phyloP scores from a whole-genome alignment of 2,113 vertebrate species.

The Python bivittatus region DNA sequence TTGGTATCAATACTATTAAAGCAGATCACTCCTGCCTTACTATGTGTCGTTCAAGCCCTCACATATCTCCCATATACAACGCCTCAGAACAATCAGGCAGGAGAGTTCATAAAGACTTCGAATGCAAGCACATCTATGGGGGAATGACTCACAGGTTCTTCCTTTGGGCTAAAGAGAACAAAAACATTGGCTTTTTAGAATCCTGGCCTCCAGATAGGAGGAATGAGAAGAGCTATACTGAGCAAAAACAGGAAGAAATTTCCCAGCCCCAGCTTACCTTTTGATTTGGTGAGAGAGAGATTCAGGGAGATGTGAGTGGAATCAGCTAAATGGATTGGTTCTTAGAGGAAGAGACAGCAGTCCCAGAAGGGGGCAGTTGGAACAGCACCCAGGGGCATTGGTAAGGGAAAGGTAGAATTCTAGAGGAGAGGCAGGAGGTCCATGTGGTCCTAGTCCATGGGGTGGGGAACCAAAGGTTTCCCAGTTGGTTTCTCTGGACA shows the following conservation, averaged over 20 bases:
- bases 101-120: background rate
- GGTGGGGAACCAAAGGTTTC: background rate
- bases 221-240: background rate
- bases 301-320: background rate
- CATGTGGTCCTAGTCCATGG: background rate
- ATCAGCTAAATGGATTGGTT: background rate
- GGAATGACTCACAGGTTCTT: background rate
- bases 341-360: background rate
- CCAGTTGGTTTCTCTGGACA: background rate
- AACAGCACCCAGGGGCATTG: background rate
- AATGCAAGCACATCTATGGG: background rate
- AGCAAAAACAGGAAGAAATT: background rate
- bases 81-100: background rate
- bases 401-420: background rate
- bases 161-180: background rate
- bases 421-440: background rate
- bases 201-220: background rate
- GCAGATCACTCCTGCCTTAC: background rate
- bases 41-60: background rate
- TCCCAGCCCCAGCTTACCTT: background rate
- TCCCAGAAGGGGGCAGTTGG: background rate
- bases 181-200: background rate
- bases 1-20: slow-evolving; percentile 29
- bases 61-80: background rate
- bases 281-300: background rate